Conservation (phyloP, 2,797 vertebrate species). For the Chrysolophus pictus region DNA sequence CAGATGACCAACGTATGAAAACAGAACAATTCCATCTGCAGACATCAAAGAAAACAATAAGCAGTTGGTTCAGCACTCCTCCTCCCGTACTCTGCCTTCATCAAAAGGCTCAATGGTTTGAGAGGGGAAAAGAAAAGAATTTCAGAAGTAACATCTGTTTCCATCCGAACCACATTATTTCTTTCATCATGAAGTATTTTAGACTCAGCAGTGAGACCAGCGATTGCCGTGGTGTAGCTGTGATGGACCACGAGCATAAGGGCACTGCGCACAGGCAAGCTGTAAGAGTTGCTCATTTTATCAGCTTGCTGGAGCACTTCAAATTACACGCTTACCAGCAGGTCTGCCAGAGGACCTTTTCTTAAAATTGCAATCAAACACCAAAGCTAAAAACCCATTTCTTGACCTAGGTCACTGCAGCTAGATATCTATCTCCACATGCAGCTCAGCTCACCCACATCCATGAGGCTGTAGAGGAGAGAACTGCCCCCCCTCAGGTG, state of each 20-base stretch:
- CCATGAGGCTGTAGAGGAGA: background rate
- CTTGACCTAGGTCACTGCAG: background rate
- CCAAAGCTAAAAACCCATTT: background rate
- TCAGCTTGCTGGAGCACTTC: background rate
- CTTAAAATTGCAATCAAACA: background rate
- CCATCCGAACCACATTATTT: background rate
- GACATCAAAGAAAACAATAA: background rate
- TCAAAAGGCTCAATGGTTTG: accelerated
- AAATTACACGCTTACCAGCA: background rate
- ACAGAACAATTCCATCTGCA: background rate
- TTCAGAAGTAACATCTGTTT: background rate
- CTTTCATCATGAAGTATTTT: background rate
- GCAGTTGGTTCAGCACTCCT: background rate
- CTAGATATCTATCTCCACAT: background rate
- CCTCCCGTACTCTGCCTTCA: background rate
- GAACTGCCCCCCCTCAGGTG: accelerated
- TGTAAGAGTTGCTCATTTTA: background rate
- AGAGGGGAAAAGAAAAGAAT: background rate
- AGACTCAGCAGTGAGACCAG: background rate
- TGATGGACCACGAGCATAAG: background rate
- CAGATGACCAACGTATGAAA: background rate
- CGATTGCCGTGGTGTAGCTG: background rate
- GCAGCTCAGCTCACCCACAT: accelerated
- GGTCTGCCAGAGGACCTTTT: background rate
- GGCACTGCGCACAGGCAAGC: background rate